Evolutionary conservation across 2,113 vertebrate species (phyloP).

Genomic region (Delphinapterus leucas): DNA sequence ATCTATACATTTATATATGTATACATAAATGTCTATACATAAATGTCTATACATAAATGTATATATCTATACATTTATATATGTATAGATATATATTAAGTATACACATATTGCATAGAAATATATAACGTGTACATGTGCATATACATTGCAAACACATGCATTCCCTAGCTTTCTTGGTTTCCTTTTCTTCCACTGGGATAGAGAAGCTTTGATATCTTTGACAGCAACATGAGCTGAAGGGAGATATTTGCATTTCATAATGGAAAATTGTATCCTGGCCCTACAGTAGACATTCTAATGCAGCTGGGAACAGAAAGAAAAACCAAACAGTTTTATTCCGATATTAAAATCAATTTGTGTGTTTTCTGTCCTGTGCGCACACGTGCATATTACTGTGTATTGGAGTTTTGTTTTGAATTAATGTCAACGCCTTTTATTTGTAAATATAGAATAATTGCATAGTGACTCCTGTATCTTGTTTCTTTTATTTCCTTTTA

Average conservation of each 20-base stretch:
- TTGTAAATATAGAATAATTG: constrained; percentile 53
- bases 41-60: too few species aligned
- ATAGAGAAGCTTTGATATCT: neutral
- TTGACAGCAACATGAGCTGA: neutral
- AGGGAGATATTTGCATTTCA: neutral
- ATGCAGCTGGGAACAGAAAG: neutral
- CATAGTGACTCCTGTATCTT: neutral
- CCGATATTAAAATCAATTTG: neutral
- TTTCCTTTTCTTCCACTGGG: neutral
- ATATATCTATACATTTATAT: neutral
- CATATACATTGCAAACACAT: neutral
- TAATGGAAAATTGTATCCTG: neutral
- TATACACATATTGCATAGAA: neutral
- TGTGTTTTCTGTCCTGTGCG: neutral
- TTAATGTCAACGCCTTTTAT: constrained; percentile 73
- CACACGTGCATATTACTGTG: neutral
- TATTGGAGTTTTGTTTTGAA: constrained; percentile 73
- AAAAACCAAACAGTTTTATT: constrained; percentile 12
- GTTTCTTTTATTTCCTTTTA: constrained; percentile 17
- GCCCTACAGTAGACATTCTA: neutral
- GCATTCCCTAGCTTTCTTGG: neutral
- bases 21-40: too few species aligned
- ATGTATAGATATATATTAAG: neutral
- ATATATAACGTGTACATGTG: neutral
- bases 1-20: neutral